Base-by-base conservation (phyloP, 1,140 invertebrate species). In the Diuraphis noxia region DNA sequence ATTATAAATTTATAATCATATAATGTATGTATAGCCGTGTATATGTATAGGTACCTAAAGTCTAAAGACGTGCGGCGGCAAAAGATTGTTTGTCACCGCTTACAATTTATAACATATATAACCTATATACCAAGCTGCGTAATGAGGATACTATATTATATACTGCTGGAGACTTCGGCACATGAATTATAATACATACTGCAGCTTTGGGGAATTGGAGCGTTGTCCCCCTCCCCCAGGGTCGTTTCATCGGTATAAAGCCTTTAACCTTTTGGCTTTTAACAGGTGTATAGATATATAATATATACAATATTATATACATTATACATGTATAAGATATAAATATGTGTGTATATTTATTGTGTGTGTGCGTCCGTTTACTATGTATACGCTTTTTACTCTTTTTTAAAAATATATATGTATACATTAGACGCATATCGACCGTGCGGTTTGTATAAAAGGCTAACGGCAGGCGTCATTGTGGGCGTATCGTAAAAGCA, bases 401-500 rank as follows among this genome's bases (percentile, higher is more conserved):
- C 56, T 88, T 38, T 88, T 56, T 63, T 38, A n/a, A n/a, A n/a
- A n/a, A n/a, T 40, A 19, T 88, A n/a, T 89, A 46, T 90, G 23
- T 49, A 49, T 38, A 79, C 84, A 34, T 86, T 77, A 63, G 36
- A 46, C 89, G 43, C 43, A 40, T 91, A 81, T 91, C 89, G 89
- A 81, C 89, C 89, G 72, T 34, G 41, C 41, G 88, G 72, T 77
- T 79, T 43, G 63, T 79, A n/a, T n/a, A 82, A 91, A 91, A 91
- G 43, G 63, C 89, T 82, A 91, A 91, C 89, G 72, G 40, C 89
- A 77, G 89, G 89, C 89, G 89, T 91, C 77, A 46, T 38, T 82
- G 89, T 91, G 89, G 89, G 89, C 77, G 89, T 82, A 91, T 79
- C 72, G 25, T 91, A 49, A 91, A 82, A 91, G 77, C 56, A 43